Evolutionary conservation across 2,888 invertebrate genomes (phyloP).

Genomic region (Himalopsyche japonica): DNA sequence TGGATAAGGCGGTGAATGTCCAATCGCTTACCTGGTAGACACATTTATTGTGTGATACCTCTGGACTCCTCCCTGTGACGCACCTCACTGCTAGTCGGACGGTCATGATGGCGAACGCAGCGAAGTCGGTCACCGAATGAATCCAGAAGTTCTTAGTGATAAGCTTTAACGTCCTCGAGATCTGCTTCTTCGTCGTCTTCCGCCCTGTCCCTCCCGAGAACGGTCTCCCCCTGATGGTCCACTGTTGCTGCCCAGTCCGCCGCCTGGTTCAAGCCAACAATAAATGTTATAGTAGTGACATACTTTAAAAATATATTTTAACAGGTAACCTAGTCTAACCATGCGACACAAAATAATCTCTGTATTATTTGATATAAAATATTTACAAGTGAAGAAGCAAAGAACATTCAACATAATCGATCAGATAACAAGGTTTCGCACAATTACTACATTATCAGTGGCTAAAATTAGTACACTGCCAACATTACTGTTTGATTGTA

Average conservation of each 20-base stretch:
- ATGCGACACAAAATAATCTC: too few species aligned
- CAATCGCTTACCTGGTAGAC: slow-evolving; percentile 56
- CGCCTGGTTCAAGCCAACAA: background rate
- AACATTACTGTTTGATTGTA: too few species aligned
- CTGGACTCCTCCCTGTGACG: slow-evolving; percentile 44
- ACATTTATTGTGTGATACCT: slow-evolving; percentile 59
- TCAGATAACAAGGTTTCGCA: too few species aligned
- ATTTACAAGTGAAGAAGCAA: too few species aligned
- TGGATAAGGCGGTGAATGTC: background rate
- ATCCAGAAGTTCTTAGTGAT: slow-evolving; percentile 3
- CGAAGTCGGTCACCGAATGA: background rate
- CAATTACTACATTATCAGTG: too few species aligned
- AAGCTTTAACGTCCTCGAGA: slow-evolving; percentile 33
- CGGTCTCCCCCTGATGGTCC: slow-evolving; percentile 46
- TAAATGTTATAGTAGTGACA: too few species aligned
- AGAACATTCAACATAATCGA: too few species aligned
- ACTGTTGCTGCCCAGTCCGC: background rate
- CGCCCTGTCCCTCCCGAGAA: slow-evolving; percentile 52
- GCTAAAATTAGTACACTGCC: too few species aligned
- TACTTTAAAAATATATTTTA: too few species aligned
- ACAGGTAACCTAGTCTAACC: background rate
- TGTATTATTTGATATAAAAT: too few species aligned
- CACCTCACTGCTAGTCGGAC: background rate
- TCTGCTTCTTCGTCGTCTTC: slow-evolving; percentile 44
- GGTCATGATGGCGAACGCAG: background rate